Conservation (phyloP, 1,140 invertebrate species). For the Sycobia sp. region DNA sequence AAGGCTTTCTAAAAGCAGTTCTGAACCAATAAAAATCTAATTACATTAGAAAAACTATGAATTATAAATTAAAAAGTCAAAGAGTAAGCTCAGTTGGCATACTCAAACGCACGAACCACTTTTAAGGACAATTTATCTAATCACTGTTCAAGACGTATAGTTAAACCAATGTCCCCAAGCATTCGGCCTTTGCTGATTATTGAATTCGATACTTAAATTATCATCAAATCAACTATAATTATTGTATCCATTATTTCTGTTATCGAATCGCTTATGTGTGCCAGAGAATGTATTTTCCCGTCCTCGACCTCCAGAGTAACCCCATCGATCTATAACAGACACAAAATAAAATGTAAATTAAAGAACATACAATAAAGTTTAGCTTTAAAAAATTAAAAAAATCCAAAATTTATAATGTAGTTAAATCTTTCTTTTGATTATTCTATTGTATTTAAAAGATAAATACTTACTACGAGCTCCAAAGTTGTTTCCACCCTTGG, state of each 20-base stretch:
- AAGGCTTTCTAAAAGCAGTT: constrained; percentile 24
- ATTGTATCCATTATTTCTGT: constrained; percentile 43
- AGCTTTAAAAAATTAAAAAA: no score
- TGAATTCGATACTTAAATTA: constrained; percentile 7
- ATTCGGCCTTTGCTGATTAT: constrained; percentile 29
- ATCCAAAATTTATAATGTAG: neutral
- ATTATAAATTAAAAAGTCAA: constrained; percentile 23
- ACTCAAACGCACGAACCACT: constrained; percentile 33
- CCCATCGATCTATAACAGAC: constrained; percentile 53
- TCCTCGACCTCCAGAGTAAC: constrained; percentile 45
- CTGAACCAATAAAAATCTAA: constrained; percentile 26
- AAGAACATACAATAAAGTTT: neutral
- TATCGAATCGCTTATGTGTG: constrained; percentile 51
- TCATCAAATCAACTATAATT: constrained; percentile 47
- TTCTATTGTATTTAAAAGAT: no score
- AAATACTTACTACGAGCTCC: constrained; percentile 51
- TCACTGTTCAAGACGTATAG: constrained; percentile 33
- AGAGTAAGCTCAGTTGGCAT: constrained; percentile 20
- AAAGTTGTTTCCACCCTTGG: constrained; percentile 47
- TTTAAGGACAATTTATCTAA: constrained; percentile 30
- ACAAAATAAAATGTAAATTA: constrained; percentile 21
- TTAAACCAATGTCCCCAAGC: constrained; percentile 32
- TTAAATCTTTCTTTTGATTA: no score
- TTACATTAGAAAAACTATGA: constrained; percentile 17
- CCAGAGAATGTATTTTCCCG: constrained; percentile 51